Percentiles rank a stretch among this genome's conserved stretches.
Conservation (phyloP, 2,797 vertebrate genomes). For the Eospalax fontanierii region DNA sequence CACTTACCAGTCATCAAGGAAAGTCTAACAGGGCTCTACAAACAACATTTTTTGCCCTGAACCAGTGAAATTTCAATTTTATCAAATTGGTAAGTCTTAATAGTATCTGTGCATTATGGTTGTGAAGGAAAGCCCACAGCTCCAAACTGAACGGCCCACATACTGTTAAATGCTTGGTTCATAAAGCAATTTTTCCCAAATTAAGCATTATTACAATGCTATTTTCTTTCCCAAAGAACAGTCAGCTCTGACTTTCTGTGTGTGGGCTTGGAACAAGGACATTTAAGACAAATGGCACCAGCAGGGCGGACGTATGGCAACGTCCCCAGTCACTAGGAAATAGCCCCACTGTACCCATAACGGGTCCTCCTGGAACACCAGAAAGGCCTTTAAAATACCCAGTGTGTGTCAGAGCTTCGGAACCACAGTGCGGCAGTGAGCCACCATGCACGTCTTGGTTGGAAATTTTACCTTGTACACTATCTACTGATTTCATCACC, state of each 20-base stretch:
- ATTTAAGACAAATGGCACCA: slow-evolving; percentile 9
- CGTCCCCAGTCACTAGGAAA: not conserved
- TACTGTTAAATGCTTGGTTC: not conserved
- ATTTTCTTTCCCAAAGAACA: not conserved
- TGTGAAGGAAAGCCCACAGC: not conserved
- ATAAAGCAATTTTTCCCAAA: not conserved
- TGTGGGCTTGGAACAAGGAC: not conserved
- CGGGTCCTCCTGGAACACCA: not conserved
- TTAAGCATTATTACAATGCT: not conserved
- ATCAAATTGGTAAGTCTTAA: not conserved
- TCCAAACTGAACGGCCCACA: not conserved
- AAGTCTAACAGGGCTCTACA: not conserved
- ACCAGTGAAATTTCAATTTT: not conserved
- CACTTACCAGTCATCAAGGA: not conserved
- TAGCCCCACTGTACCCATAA: not conserved
- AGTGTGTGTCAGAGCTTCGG: not conserved
- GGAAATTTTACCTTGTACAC: not conserved
- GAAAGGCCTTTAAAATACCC: not conserved
- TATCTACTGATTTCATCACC: not conserved
- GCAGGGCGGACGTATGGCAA: not conserved
- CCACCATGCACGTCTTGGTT: accelerated
- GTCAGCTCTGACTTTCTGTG: not conserved
- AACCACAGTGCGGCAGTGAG: accelerated
- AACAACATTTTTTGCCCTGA: not conserved
- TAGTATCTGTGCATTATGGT: not conserved